Evolutionary conservation across 2,113 vertebrate genomes (phyloP), one percentile per base, ranked within the genome.

Genomic region (Saccopteryx bilineata): DNA sequence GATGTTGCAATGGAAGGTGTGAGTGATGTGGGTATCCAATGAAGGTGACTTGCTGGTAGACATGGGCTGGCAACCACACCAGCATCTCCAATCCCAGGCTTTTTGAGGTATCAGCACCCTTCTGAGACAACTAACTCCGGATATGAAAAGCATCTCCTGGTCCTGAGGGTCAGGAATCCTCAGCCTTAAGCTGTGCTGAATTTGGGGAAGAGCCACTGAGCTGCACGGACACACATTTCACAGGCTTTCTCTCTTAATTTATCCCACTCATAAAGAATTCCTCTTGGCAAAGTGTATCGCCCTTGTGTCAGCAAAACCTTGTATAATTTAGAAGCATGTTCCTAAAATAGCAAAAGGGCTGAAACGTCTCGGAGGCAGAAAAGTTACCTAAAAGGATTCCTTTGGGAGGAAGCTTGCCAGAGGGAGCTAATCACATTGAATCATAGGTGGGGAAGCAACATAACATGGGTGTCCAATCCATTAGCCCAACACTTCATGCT

Each of bases 261-360:
- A 88, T 46, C 79, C 84, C 72, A 91, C 61, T 39, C 0, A 65
- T 33, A 33, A 6, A 31, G 85, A 66, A 96, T 94, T 96, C 79
- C 79, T 95, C 31, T 54, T 48, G 26, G 5, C 26, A 80, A 65
- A 26, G 14, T 78, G 48, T 89, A 92, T 0, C 50, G 33, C 66
- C 80, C 60, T 92, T 52, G 63, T 96, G 95, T 98, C 96, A 97
- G 90, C 15, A 97, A 92, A 95, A 80, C 21, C 88, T 92, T 90
- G 74, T 1, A 87, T 63, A 23, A 92, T 97, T 96, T 96, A 90
- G 91, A 89, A 95, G 69, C 87, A 80, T 78, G 80, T 96, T 96
- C n/a, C 50, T 76, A 96, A 97, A 97, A 39, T 96, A 96, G 96
- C 61, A 7, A 76, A 97, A 79, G 58, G 74, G 31, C 81, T 96